Evolutionary conservation across 1,140 invertebrate species (phyloP).

Genomic region (Belonocnema kinseyi): DNA sequence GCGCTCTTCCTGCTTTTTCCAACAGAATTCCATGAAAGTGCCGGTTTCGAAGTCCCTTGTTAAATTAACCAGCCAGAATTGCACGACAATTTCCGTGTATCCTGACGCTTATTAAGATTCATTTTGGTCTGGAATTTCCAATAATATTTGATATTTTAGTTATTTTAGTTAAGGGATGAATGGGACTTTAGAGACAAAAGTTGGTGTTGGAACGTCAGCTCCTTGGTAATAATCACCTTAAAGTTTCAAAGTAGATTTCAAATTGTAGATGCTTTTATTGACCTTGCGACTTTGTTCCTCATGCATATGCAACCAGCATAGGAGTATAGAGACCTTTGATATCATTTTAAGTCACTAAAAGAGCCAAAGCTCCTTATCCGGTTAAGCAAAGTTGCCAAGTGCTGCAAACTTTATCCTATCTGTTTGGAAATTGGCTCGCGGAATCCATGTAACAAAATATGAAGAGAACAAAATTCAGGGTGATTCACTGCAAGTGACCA

Average conservation of each 20-base stretch:
- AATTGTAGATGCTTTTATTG: slow-evolving; percentile 17
- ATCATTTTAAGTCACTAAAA: slow-evolving; percentile 2
- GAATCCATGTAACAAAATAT: neutral
- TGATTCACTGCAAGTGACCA: too few relatives aligned
- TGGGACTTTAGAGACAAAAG: neutral
- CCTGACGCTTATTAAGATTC: slow-evolving; percentile 14
- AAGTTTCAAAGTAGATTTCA: slow-evolving; percentile 12
- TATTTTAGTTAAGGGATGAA: neutral
- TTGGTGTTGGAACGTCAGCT: neutral
- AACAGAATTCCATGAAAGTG: slow-evolving; percentile 17
- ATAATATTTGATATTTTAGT: slow-evolving; percentile 1
- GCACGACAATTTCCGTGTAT: slow-evolving; percentile 12
- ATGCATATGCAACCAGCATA: slow-evolving; percentile 16
- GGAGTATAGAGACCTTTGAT: neutral
- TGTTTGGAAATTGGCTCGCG: neutral
- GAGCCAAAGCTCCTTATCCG: slow-evolving; percentile 19
- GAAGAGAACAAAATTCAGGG: neutral
- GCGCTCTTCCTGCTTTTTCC: slow-evolving; percentile 15
- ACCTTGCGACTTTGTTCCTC: slow-evolving; percentile 16
- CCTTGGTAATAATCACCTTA: neutral
- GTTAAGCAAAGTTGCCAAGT: slow-evolving; percentile 9
- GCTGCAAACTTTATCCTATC: slow-evolving; percentile 5
- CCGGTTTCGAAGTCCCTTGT: slow-evolving; percentile 24
- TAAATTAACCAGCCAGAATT: slow-evolving; percentile 29
- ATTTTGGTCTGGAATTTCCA: neutral